Percentiles rank a stretch among this genome's conserved stretches.
phyloP scores from a whole-genome alignment of 1,140 invertebrate species.

The Watersipora subatra region DNA sequence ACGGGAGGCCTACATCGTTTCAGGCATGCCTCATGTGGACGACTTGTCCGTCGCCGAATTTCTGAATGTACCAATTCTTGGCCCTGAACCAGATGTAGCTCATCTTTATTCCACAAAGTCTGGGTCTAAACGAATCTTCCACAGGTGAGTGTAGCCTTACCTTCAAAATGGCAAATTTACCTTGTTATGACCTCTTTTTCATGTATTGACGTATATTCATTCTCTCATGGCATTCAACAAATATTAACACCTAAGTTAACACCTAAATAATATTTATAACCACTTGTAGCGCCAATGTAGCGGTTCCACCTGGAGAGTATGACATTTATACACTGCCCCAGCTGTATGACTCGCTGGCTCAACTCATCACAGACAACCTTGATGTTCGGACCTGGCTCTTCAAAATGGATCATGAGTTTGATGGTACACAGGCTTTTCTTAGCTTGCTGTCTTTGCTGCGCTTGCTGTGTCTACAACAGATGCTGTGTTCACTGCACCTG shows the following conservation, averaged over 20 bases:
- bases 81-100: slow-evolving; percentile 35
- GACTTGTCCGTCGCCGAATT: slow-evolving; percentile 33
- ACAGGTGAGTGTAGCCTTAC: slow-evolving; percentile 11
- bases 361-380: slow-evolving; percentile 38
- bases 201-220: no score
- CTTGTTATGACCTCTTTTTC: no score
- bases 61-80: slow-evolving; percentile 33
- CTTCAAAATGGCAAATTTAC: no score
- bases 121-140: slow-evolving; percentile 38
- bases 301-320: slow-evolving; percentile 34
- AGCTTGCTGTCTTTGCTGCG: no score
- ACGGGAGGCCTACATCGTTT: slow-evolving; percentile 36
- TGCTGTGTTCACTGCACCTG: no score
- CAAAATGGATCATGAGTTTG: slow-evolving; percentile 37
- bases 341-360: slow-evolving; percentile 36
- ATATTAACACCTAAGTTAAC: no score
- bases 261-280: no score
- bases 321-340: slow-evolving; percentile 38
- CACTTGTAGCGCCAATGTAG: slow-evolving; percentile 23
- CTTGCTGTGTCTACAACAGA: no score
- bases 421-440: no score
- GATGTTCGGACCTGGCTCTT: slow-evolving; percentile 36
- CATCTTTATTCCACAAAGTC: slow-evolving; percentile 38
- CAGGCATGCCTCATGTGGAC: slow-evolving; percentile 33
- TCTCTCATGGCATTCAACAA: no score